These are phyloP conservation scores for Ptychoptera contaminata DNA, from an alignment of 2,888 invertebrate genomes.

Conservation along the genomic window DNA sequence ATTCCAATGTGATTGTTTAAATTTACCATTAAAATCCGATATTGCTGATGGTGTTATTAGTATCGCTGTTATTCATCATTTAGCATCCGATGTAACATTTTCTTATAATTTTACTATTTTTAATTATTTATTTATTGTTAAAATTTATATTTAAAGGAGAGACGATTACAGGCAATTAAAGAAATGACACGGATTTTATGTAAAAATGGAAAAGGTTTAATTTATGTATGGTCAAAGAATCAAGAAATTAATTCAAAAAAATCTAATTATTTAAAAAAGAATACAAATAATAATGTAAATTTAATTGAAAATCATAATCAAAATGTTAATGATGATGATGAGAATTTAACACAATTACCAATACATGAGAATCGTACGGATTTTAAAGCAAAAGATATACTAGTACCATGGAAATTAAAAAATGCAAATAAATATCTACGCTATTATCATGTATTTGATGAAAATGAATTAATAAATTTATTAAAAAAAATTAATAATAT, in stretches of 20 bases:
- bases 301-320: conserved; percentile 19
- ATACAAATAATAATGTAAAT: conserved; percentile 27
- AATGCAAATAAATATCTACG: conserved; percentile 35
- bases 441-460: conserved; percentile 87
- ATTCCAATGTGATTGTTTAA: conserved; percentile 60
- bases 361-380: conserved; percentile 83
- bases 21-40: conserved; percentile 48
- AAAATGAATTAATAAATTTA: conserved; percentile 58
- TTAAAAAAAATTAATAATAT: conserved; percentile 39
- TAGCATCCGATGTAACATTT: conserved; percentile 51
- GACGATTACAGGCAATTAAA: conserved; percentile 55
- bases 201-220: conserved; percentile 58
- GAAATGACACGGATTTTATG: conserved; percentile 63
- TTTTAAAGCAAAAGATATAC: conserved; percentile 76
- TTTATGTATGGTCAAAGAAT: conserved; percentile 95
- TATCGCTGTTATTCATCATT: conserved; percentile 94
- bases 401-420: conserved; percentile 90
- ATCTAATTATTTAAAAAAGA: conserved; percentile 54
- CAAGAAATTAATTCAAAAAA: conserved; percentile 50
- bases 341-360: conserved; percentile 31
- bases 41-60: conserved; percentile 73
- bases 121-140: no score
- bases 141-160: conserved; percentile 43
- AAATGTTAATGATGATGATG: conserved; percentile 6
- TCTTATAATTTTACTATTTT: conserved; percentile 4